Conservation (phyloP, 1,140 invertebrate genomes). For the Trachymyrmex septentrionalis region DNA sequence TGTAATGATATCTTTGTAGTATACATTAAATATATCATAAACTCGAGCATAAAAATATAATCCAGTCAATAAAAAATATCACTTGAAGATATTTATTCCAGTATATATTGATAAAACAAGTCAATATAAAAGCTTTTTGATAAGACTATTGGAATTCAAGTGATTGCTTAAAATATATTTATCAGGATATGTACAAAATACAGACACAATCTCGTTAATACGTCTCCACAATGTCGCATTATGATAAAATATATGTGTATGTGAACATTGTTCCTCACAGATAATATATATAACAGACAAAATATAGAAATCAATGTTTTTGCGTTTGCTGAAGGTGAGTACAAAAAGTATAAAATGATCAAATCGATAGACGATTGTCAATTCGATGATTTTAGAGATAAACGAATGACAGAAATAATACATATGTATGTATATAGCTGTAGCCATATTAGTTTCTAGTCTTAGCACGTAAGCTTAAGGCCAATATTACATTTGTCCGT, state of each 20-base stretch:
- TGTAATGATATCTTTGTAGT: neutral
- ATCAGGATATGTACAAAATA: neutral
- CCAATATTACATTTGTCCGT: no score
- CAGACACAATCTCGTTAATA: neutral
- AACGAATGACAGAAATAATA: neutral
- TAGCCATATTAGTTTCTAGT: conserved; percentile 12
- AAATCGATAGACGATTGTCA: neutral
- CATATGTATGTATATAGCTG: neutral
- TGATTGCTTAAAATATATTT: neutral
- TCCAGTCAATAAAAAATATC: neutral
- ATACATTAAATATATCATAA: neutral
- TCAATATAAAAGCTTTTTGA: neutral
- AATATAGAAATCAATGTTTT: conserved; percentile 13
- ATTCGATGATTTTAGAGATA: neutral
- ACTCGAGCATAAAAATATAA: neutral
- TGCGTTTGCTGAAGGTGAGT: conserved; percentile 5
- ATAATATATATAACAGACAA: neutral
- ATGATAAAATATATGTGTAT: conserved; percentile 12
- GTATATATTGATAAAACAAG: neutral
- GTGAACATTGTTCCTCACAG: neutral
- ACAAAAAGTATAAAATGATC: conserved; percentile 1
- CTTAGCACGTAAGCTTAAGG: neutral
- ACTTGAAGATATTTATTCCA: neutral
- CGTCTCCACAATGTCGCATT: neutral
- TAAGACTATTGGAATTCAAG: neutral